phyloP scores from a whole-genome alignment of 2,113 vertebrate genomes.

The Scomber colias region DNA sequence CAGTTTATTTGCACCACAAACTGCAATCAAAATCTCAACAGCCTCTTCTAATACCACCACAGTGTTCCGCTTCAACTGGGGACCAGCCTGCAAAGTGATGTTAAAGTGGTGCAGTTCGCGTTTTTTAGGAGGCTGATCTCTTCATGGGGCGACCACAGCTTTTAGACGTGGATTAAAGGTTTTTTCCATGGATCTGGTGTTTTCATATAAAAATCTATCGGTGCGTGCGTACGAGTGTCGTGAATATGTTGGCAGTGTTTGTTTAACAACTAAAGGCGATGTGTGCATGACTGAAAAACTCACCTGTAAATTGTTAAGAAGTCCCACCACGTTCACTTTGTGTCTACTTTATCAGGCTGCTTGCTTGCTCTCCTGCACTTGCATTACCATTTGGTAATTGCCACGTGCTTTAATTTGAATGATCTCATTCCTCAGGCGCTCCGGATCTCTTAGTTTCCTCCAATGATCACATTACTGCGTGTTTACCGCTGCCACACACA shows the following conservation, averaged over 20 bases:
- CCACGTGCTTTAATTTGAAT: slow-evolving; percentile 70
- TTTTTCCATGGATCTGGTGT: slow-evolving; percentile 55
- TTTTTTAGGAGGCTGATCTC: slow-evolving; percentile 16
- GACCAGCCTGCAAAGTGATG: slow-evolving; percentile 49
- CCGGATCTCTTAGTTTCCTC: slow-evolving; percentile 69
- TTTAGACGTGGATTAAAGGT: slow-evolving; percentile 52
- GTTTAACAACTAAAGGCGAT: neutral
- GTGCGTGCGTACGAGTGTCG: neutral
- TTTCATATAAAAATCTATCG: slow-evolving; percentile 39
- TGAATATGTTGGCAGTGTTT: slow-evolving; percentile 10
- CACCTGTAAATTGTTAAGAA: slow-evolving; percentile 72
- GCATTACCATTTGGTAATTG: slow-evolving; percentile 73
- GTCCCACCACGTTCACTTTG: slow-evolving; percentile 55
- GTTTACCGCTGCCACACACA: slow-evolving; percentile 55
- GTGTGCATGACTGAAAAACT: slow-evolving; percentile 26
- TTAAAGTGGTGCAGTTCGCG: slow-evolving; percentile 18
- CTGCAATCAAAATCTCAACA: slow-evolving; percentile 67
- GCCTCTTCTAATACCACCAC: slow-evolving; percentile 59
- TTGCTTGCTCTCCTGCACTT: slow-evolving; percentile 64
- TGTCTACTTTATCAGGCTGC: slow-evolving; percentile 47
- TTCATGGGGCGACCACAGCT: slow-evolving; percentile 49
- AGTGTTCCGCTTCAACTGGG: slow-evolving; percentile 53
- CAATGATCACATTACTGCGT: slow-evolving; percentile 62
- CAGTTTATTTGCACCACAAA: slow-evolving; percentile 70
- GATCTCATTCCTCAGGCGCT: slow-evolving; percentile 75